These are phyloP conservation scores for Pristionchus exspectatus DNA, from an alignment of 2,888 invertebrate genomes.

Conservation along the genomic window DNA sequence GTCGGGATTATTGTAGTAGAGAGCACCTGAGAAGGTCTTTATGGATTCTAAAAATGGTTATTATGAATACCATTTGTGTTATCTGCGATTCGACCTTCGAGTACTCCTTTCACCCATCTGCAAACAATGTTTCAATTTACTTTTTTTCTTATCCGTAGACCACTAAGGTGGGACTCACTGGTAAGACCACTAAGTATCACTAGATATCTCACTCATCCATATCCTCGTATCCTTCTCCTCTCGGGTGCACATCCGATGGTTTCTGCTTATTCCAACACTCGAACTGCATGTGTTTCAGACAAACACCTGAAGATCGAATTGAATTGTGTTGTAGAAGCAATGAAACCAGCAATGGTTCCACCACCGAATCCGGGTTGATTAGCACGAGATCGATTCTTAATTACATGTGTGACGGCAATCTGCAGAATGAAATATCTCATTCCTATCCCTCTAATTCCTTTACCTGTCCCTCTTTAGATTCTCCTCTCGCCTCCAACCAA, in stretches of 20 bases:
- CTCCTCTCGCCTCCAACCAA: constrained; percentile 42
- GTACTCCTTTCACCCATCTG: constrained; percentile 3
- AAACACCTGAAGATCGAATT: not conserved
- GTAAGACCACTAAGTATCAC: no score
- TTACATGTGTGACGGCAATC: constrained; percentile 21
- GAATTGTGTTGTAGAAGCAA: not conserved
- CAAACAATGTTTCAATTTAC: not conserved
- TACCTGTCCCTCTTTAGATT: constrained; percentile 26
- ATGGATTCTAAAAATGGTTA: not conserved
- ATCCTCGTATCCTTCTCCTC: constrained; percentile 4
- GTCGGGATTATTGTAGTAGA: constrained; percentile 6
- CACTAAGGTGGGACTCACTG: no score
- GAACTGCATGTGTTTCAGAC: not conserved
- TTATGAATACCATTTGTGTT: not conserved
- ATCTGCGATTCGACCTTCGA: not conserved
- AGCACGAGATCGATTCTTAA: constrained; percentile 36
- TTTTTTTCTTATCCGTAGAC: not conserved
- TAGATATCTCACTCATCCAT: not conserved
- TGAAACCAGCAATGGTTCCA: not conserved
- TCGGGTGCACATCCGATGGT: not conserved
- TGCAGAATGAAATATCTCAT: not conserved
- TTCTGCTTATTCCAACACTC: not conserved
- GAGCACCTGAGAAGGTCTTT: not conserved
- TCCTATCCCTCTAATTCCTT: no score
- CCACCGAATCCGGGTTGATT: constrained; percentile 23